Base-by-base conservation (phyloP, 2,888 invertebrate species). In the Parthenolecanium corni region DNA sequence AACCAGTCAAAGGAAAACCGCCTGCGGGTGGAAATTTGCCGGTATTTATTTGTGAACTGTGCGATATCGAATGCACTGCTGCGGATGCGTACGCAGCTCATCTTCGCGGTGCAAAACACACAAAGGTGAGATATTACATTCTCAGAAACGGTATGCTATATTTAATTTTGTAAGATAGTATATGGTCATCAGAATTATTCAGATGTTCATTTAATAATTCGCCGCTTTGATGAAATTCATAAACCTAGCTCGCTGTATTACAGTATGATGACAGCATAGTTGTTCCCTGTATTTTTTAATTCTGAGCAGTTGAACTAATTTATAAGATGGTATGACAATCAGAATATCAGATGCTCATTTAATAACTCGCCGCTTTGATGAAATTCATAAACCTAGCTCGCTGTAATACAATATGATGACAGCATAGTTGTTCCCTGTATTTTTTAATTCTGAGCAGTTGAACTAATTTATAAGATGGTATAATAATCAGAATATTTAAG, bases 31-130 rank as follows among this genome's bases (percentile, higher is more conserved):
- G 64, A 21, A 57, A 42, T 18, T 63, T 64, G 42, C 65, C 66
- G 24, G 85, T 86, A 21, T 76, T 93, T 71, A 84, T 94, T 68
- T 98, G 98, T 77, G 96, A 97, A 75, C 81, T 98, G 65, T 98
- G 98, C 71, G 94, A 96, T 78, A 95, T 98, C 11, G 93, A 95
- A 12, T 98, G 97, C 76, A 97, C 97, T 12, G 97, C 97, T 63
- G 89, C 90, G 63, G 98, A 98, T 78, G 96, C 97, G 0, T 98
- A 97, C 77, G 93, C 94, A 44, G 94, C 95, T 51, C 97, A 98
- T 76, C 91, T 98, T 69, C 82, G 95, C 65, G 98, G 98, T 66
- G 88, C 93, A 68, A 97, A 97, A 76, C 98, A 98, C 79, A 93
- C 94, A 75, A 96, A 96, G 79, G 93, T 94, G 44, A 57, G 46